A percentile compares a stretch with the other conserved stretches of the same genome.
Conservation (phyloP, 1,140 invertebrate genomes). For the Hyles vespertilio region DNA sequence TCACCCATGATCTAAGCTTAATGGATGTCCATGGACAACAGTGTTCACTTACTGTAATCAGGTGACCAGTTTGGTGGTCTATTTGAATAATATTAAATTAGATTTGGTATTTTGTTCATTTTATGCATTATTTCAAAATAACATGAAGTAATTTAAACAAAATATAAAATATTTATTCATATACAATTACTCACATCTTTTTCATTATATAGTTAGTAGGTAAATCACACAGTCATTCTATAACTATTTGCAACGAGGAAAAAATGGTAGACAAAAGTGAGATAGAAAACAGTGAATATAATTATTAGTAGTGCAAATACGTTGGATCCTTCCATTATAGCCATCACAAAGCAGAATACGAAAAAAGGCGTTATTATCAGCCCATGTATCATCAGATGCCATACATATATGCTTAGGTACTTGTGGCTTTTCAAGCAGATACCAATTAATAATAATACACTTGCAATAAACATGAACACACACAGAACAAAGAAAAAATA, state of each 20-base stretch:
- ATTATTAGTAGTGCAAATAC: not conserved
- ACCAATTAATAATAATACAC: constrained; percentile 1
- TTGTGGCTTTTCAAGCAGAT: not conserved
- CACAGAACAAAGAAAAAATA: not conserved
- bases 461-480: constrained; percentile 1
- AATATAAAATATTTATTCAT: no score
- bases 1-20: no score
- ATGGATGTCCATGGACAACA: no score
- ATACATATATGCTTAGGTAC: not conserved
- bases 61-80: no score
- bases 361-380: not conserved
- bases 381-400: constrained; percentile 9
- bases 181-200: no score
- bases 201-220: no score
- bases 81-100: no score
- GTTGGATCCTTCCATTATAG: not conserved
- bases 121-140: no score
- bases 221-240: constrained; percentile 1
- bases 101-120: no score
- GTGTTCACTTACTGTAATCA: no score
- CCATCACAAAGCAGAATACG: not conserved
- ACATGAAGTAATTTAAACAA: no score
- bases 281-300: not conserved
- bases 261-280: constrained; percentile 13
- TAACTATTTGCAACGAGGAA: constrained; percentile 10